These are phyloP conservation scores for Alligator sinensis DNA, from an alignment of 2,113 vertebrate species.

Conservation along the genomic window DNA sequence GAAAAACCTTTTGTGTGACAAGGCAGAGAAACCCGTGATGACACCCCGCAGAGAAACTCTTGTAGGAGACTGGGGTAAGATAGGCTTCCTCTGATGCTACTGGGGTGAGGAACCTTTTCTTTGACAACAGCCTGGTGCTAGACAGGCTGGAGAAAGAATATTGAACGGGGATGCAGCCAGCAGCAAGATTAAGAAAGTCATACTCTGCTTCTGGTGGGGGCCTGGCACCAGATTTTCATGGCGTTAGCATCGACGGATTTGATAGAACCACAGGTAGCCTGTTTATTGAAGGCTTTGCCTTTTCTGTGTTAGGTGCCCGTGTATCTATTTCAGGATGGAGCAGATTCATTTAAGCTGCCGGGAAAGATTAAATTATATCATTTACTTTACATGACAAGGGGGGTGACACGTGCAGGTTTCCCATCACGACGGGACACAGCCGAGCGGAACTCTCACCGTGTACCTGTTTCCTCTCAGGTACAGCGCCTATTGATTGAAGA, in stretches of 20 bases:
- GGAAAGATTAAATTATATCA: slow-evolving; percentile 71
- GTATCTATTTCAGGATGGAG: slow-evolving; percentile 68
- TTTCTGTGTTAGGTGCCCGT: slow-evolving; percentile 13
- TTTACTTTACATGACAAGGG: slow-evolving; percentile 39
- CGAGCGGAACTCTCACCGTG: slow-evolving; percentile 40
- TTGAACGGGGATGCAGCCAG: slow-evolving; percentile 1
- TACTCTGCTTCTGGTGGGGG: neutral
- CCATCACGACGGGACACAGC: slow-evolving; percentile 20
- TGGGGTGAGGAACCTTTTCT: neutral
- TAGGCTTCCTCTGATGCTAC: neutral
- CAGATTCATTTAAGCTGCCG: slow-evolving; percentile 62
- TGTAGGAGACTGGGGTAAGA: no score
- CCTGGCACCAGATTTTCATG: neutral
- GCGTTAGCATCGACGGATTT: accelerated
- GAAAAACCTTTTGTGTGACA: neutral
- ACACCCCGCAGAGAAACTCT: no score
- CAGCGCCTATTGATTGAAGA: neutral
- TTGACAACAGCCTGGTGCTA: neutral
- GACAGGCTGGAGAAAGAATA: neutral
- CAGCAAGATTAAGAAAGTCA: neutral
- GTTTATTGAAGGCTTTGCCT: slow-evolving; percentile 46
- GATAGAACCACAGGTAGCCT: neutral
- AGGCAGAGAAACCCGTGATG: no score
- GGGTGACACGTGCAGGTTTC: slow-evolving; percentile 26
- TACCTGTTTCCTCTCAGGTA: slow-evolving; percentile 27